Evolutionary conservation across 2,797 vertebrate species (phyloP).

Genomic region (Margarornis squamiger): DNA sequence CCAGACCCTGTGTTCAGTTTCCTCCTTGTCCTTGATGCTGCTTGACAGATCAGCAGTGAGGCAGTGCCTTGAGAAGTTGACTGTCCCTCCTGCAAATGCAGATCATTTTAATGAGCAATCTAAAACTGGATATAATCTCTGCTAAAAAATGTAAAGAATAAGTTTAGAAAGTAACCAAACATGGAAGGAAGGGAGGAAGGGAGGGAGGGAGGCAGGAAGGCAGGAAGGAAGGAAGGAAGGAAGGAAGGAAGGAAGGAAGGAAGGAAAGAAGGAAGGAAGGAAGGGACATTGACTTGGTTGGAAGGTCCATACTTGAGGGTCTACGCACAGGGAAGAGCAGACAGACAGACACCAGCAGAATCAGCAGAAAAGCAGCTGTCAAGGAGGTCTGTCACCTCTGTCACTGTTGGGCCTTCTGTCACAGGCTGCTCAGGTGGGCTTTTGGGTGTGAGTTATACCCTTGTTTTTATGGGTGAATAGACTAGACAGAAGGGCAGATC

Average conservation of each 20-base stretch:
- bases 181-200: neutral
- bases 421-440: neutral
- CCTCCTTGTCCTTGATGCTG: neutral
- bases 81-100: neutral
- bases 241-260: no score
- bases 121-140: neutral
- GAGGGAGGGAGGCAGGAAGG: no score
- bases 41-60: neutral
- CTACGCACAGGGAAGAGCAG: neutral
- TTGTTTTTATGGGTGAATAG: neutral
- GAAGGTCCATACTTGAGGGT: neutral
- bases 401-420: neutral
- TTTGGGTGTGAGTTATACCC: neutral
- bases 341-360: neutral
- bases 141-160: neutral
- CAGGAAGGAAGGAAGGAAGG: no score
- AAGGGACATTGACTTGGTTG: neutral
- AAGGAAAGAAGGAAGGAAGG: no score
- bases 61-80: neutral
- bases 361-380: neutral
- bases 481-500: neutral
- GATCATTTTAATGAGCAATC: neutral
- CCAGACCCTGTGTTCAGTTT: neutral
- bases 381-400: neutral
- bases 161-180: neutral